phyloP scores from a whole-genome alignment of 2,113 vertebrate genomes.

The Ictalurus punctatus region DNA sequence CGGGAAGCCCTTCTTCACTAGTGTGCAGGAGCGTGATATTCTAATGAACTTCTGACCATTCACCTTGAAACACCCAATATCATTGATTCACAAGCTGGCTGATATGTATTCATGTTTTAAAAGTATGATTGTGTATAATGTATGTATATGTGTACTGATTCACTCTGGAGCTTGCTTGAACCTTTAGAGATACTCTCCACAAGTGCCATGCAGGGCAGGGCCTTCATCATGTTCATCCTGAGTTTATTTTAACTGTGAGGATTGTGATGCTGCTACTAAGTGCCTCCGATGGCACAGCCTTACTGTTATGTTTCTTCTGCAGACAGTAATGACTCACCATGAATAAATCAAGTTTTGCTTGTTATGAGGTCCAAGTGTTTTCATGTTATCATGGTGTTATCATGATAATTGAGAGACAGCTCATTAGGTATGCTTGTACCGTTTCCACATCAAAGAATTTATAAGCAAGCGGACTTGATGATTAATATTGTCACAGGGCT shows the following conservation, averaged over 20 bases:
- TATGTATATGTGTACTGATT: slow-evolving; percentile 3
- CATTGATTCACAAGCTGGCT: neutral
- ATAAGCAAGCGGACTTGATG: neutral
- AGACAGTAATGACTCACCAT: neutral
- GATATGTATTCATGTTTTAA: neutral
- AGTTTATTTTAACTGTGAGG: neutral
- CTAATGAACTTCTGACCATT: slow-evolving; percentile 84
- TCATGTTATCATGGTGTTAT: neutral
- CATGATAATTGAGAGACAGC: neutral
- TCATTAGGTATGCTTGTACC: neutral
- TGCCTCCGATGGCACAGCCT: neutral
- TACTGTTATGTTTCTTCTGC: neutral
- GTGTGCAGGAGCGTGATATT: slow-evolving; percentile 89
- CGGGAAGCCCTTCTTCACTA: slow-evolving; percentile 90
- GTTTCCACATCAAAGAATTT: neutral
- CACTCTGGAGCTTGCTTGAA: neutral
- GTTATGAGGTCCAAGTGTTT: neutral
- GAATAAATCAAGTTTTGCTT: neutral
- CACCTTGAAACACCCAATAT: neutral
- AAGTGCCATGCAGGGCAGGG: slow-evolving; percentile 11
- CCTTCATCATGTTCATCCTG: neutral
- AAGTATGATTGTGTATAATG: slow-evolving; percentile 13
- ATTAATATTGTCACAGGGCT: neutral
- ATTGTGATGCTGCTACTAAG: slow-evolving; percentile 5
- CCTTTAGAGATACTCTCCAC: neutral